Base-by-base conservation (phyloP, 2,113 vertebrate genomes). In the Kryptolebias marmoratus region DNA sequence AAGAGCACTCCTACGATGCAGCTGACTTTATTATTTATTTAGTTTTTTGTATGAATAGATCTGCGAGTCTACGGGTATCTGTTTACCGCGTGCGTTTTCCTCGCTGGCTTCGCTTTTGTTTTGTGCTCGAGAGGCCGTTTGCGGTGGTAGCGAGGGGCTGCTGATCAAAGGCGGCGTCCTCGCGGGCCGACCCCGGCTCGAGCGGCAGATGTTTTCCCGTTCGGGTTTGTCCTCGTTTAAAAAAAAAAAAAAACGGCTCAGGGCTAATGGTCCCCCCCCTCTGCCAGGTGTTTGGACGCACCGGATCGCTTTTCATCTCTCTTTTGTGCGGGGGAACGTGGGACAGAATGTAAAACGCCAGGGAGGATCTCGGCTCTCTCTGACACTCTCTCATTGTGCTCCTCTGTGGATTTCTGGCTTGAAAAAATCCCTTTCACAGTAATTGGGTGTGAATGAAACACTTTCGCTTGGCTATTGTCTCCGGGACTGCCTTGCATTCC, bases 371-470 rank as follows among this genome's bases (percentile, higher is more conserved):
- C 85, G 83, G 87, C 90, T 86, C 83, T 84, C 65, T 52, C 75
- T 68, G 83, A 81, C 82, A 73, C 85, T 47, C 78, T 47, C 78
- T 87, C 63, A 80, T 84, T 89, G 83, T 89, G 72, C 80, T 85
- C 82, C 75, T 75, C 53, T 1, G 83, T 70, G 83, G 68, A 86
- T 81, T 80, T 80, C 77, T 77, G 81, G 81, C 83, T 60, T 72
- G 76, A 85, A 84, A 22, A 76, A 82, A 86, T 75, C 45, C 78
- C 79, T 85, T 84, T 87, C 77, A 84, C 73, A 69, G 75, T 82
- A 87, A 91, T 88, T 88, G 85, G 86, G 86, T 88, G 86, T 82
- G 88, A 87, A 87, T 84, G 80, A 89, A 87, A 82, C 87, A 88
- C 87, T 88, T 75, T 73, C 27, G 64, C 64, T 80, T 27, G 64